Percentiles rank a stretch among this genome's conserved stretches.
Evolutionary conservation across 1,140 invertebrate species (phyloP).

Genomic region (Plectus sambesii): DNA sequence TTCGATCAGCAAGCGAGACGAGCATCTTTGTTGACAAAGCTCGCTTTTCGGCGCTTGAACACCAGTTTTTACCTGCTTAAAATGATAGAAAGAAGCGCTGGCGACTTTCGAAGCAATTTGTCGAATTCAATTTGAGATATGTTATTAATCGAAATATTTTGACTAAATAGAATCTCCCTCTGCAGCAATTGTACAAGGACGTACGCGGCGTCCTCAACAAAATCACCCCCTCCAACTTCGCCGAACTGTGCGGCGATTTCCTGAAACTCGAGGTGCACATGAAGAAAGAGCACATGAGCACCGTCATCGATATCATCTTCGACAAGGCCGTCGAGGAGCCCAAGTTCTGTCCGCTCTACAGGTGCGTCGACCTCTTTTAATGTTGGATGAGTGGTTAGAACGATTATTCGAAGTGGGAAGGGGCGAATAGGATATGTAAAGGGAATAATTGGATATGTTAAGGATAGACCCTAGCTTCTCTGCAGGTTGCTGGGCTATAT

Average conservation of each 20-base stretch:
- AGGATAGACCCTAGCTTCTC: too few relatives aligned
- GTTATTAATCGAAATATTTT: constrained; percentile 4
- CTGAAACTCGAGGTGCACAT: constrained; percentile 23
- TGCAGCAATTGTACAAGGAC: constrained; percentile 23
- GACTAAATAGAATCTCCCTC: constrained; percentile 22
- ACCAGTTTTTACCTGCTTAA: too few relatives aligned
- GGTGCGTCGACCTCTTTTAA: too few relatives aligned
- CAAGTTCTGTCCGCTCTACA: constrained; percentile 39
- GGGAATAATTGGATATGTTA: too few relatives aligned
- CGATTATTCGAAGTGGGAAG: too few relatives aligned
- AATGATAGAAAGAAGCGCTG: constrained; percentile 28
- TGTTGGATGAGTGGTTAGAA: too few relatives aligned
- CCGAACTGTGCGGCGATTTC: constrained; percentile 31
- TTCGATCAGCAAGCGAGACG: too few relatives aligned
- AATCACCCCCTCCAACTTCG: constrained; percentile 37
- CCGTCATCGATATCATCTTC: constrained; percentile 37
- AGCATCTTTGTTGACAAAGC: too few relatives aligned
- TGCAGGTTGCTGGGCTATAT: too few relatives aligned
- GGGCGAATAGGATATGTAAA: too few relatives aligned
- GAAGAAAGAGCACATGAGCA: constrained; percentile 15
- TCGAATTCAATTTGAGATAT: constrained; percentile 1
- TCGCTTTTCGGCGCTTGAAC: too few relatives aligned
- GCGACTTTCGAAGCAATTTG: constrained; percentile 7
- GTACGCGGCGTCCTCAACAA: constrained; percentile 39
- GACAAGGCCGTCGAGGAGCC: constrained; percentile 44